Evolutionary conservation across 2,888 invertebrate genomes (phyloP).

Genomic region (Ypsolopha sequella): DNA sequence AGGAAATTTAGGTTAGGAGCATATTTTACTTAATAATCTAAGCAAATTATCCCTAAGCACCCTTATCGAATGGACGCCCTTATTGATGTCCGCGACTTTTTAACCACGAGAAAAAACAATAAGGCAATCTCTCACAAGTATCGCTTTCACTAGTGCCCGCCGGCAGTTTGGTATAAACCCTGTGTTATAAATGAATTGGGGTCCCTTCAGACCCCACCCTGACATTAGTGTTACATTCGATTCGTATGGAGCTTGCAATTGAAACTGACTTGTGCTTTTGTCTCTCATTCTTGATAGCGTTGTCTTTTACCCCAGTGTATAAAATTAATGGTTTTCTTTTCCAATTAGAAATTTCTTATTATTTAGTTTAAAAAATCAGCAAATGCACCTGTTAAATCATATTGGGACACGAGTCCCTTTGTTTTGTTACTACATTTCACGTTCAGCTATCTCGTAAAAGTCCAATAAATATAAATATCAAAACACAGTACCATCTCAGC

Average conservation of each 20-base stretch:
- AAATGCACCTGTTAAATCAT: neutral
- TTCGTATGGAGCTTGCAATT: conserved; percentile 28
- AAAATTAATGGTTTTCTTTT: too few relatives aligned
- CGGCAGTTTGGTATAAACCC: conserved; percentile 50
- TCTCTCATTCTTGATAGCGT: neutral
- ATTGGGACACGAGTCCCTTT: too few relatives aligned
- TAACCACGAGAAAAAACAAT: conserved; percentile 71
- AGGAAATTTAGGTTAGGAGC: neutral
- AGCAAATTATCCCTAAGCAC: conserved; percentile 6
- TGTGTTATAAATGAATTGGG: conserved; percentile 64
- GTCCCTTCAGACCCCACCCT: conserved; percentile 34
- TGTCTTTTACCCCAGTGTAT: neutral
- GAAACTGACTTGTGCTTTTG: neutral
- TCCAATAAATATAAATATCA: conserved; percentile 15
- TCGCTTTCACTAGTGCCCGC: conserved; percentile 55
- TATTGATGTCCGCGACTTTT: conserved; percentile 53
- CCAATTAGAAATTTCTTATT: neutral
- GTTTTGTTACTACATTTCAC: neutral
- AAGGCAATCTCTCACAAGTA: conserved; percentile 70
- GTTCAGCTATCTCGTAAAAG: neutral
- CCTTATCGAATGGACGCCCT: conserved; percentile 26
- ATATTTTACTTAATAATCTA: neutral
- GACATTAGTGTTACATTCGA: conserved; percentile 56
- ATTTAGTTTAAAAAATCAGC: conserved; percentile 1
- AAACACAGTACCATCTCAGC: conserved; percentile 41